These are phyloP conservation scores for Conopomorpha cramerella DNA, from an alignment of 1,140 invertebrate species.

Conservation along the genomic window DNA sequence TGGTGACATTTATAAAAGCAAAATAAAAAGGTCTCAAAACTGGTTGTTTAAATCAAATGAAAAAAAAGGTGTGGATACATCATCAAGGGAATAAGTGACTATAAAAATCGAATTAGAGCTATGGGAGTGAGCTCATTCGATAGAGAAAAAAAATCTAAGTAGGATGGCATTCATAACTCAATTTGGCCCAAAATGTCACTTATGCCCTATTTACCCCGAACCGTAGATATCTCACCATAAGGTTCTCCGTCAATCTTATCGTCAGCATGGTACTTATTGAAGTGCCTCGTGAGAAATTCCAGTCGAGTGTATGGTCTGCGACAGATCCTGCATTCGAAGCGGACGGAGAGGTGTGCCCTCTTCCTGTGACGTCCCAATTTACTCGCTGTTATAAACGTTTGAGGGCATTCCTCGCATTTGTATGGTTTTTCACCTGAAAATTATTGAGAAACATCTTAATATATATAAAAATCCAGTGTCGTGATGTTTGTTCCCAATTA, in stretches of 20 bases:
- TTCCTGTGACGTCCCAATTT: constrained; percentile 42
- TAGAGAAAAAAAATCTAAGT: too few relatives aligned
- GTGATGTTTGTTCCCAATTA: too few relatives aligned
- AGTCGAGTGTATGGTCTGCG: constrained; percentile 36
- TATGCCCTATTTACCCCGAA: too few relatives aligned
- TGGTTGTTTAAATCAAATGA: too few relatives aligned
- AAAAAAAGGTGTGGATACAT: background rate
- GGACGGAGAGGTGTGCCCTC: constrained; percentile 30
- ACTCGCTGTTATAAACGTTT: constrained; percentile 47
- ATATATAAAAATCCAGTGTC: too few relatives aligned
- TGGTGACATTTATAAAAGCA: too few relatives aligned
- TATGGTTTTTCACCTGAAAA: constrained; percentile 44
- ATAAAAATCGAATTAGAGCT: too few relatives aligned
- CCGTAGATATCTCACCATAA: constrained; percentile 27
- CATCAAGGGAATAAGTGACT: too few relatives aligned
- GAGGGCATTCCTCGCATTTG: constrained; percentile 32
- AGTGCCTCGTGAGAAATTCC: constrained; percentile 31
- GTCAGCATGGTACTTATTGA: constrained; percentile 35
- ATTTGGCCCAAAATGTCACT: too few relatives aligned
- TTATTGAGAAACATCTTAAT: constrained; percentile 1
- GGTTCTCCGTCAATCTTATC: constrained; percentile 43
- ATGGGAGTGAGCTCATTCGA: too few relatives aligned
- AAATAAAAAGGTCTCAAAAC: too few relatives aligned
- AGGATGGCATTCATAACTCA: too few relatives aligned
- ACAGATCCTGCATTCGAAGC: constrained; percentile 39